Evolutionary conservation across 2,797 vertebrate species (phyloP).

Genomic region (Lutjanus campechanus): DNA sequence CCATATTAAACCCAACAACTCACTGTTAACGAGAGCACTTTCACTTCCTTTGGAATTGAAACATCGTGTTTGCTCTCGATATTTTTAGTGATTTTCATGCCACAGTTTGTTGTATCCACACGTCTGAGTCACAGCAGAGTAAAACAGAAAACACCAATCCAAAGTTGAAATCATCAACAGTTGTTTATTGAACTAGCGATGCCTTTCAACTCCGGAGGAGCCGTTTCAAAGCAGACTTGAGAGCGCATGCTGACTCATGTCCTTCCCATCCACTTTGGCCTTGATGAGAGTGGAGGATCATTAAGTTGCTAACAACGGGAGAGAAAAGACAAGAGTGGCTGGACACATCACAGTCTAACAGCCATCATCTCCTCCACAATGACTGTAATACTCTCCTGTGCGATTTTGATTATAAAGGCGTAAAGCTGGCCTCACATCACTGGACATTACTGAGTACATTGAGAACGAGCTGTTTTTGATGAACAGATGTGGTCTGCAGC

Average conservation of each 20-base stretch:
- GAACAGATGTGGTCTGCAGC: conserved; percentile 24
- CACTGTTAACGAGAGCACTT: conserved; percentile 47
- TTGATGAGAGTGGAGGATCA: conserved; percentile 79
- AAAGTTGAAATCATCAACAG: conserved; percentile 37
- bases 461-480: conserved; percentile 30
- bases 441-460: conserved; percentile 39
- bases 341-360: conserved; percentile 67
- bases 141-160: conserved; percentile 10
- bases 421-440: conserved; percentile 33
- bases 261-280: conserved; percentile 63
- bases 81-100: conserved; percentile 38
- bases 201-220: conserved; percentile 36
- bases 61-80: conserved; percentile 47
- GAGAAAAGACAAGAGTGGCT: conserved; percentile 70
- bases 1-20: conserved; percentile 70
- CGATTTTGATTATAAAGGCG: conserved; percentile 64
- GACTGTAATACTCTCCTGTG: conserved; percentile 61
- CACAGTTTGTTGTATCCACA: conserved; percentile 24
- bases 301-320: conserved; percentile 81
- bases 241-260: conserved; percentile 69
- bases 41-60: conserved; percentile 45
- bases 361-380: conserved; percentile 63
- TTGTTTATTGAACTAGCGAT: conserved; percentile 31
- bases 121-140: conserved; percentile 3
- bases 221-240: conserved; percentile 50